Evolutionary conservation across 2,888 invertebrate species (phyloP).

Genomic region (Thelaira solivaga): DNA sequence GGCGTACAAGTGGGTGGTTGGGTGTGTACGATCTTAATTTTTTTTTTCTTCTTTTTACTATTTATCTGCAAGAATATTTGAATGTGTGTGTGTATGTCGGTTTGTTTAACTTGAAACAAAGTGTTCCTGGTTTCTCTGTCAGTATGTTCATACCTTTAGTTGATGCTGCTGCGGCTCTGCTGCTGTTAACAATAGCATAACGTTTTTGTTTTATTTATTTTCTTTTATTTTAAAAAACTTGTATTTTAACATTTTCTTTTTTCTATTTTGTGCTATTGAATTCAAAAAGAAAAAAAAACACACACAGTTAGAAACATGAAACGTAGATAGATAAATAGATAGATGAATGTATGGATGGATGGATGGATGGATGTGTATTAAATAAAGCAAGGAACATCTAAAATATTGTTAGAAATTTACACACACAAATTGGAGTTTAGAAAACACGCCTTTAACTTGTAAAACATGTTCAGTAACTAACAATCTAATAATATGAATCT

Average conservation of each 20-base stretch:
- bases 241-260: constrained; percentile 1
- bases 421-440: constrained; percentile 62
- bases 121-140: constrained; percentile 2
- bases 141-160: constrained; percentile 18
- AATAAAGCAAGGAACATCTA: constrained; percentile 16
- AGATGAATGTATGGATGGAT: constrained; percentile 2
- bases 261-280: constrained; percentile 17
- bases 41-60: constrained; percentile 10
- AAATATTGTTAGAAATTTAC: constrained; percentile 59
- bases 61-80: constrained; percentile 13
- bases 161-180: constrained; percentile 7
- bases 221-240: constrained; percentile 34
- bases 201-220: neutral
- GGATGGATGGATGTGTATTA: constrained; percentile 1
- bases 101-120: constrained; percentile 20
- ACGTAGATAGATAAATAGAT: neutral
- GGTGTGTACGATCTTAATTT: constrained; percentile 28
- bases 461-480: constrained; percentile 57
- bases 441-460: constrained; percentile 62
- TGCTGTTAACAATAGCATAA: constrained; percentile 38
- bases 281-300: constrained; percentile 4
- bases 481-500: constrained; percentile 57
- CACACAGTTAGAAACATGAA: constrained; percentile 32
- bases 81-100: neutral
- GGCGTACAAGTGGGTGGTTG: constrained; percentile 42